phyloP scores from a whole-genome alignment of 2,888 invertebrate species.

The Parelbella ahira region DNA sequence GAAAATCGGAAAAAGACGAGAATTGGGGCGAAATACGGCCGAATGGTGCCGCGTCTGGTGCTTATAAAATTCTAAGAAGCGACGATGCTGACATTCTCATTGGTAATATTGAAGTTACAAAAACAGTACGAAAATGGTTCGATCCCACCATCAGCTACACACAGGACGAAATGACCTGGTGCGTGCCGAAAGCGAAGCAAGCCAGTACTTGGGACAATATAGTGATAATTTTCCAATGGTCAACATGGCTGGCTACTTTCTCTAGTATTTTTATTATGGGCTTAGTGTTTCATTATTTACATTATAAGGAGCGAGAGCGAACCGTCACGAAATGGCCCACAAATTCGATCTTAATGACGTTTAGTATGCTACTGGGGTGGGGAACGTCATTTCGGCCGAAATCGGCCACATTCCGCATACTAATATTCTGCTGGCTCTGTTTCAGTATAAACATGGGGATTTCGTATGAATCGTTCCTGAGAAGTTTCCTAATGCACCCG shows the following conservation, averaged over 20 bases:
- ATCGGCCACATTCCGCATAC: constrained; percentile 60
- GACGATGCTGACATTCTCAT: constrained; percentile 62
- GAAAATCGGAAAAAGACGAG: constrained; percentile 58
- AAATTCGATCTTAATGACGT: constrained; percentile 66
- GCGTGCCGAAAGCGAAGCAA: constrained; percentile 61
- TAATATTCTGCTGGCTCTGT: constrained; percentile 69
- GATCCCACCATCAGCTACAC: constrained; percentile 69
- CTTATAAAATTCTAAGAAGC: constrained; percentile 52
- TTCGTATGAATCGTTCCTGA: constrained; percentile 73
- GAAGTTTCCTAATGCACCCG: constrained; percentile 76
- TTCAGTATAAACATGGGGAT: constrained; percentile 75
- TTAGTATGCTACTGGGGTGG: constrained; percentile 73
- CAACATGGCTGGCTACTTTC: constrained; percentile 67
- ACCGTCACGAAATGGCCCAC: constrained; percentile 67
- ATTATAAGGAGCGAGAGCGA: constrained; percentile 52
- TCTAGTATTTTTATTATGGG: constrained; percentile 57
- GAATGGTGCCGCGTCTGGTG: constrained; percentile 63
- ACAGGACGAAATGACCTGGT: constrained; percentile 76
- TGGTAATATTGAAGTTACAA: constrained; percentile 72
- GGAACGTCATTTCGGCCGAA: constrained; percentile 62
- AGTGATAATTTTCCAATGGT: constrained; percentile 71
- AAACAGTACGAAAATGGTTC: constrained; percentile 64
- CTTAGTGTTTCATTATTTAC: constrained; percentile 58
- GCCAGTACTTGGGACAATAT: constrained; percentile 72
- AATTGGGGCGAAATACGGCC: constrained; percentile 61